Evolutionary conservation across 2,888 invertebrate genomes (phyloP), one percentile per base, ranked within the genome.

Genomic region (Drosophila emarginata): DNA sequence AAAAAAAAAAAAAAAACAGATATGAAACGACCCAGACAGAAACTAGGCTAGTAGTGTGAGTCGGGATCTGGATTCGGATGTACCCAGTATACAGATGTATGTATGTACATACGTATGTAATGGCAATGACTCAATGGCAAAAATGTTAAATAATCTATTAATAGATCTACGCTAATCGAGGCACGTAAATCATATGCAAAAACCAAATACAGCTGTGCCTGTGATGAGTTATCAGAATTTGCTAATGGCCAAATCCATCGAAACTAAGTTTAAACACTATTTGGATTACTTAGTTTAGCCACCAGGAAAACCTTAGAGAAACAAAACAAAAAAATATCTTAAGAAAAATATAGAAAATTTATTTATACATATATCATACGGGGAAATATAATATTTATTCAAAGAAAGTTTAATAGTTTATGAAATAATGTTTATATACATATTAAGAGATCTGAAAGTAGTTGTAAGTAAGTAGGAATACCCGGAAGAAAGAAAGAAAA

Each of bases 21-120:
- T 45, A 18, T 5, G 12, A 21, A 45, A 45, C 18, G 45, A 45
- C 18, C 45, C 45, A 45, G 56, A 67, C 37, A n/a, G 62, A 87
- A 82, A 86, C 81, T 83, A 78, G 88, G 87, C 78, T 84, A 88
- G 81, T 87, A 88, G 87, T 74, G 84, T 77, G 72, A 68, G 67
- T 28, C 37, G 57, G 37, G 18, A 18, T 37, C 32, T 28, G 26
- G 40, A 26, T 52, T 28, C 37, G 54, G 26, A 45, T 23, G 12
- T 40, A 36, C 9, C 32, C 9, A 32, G 32, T 32, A 32, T 32
- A 32, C 11, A 32, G 9, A 32, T 2, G 9, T 32, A 32, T 32
- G 11, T 9, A 32, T 9, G 4, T 32, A 32, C 32, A 32, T 32
- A 32, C 2, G 11, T 32, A 7, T 32, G 32, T 32, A 32, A 51